Evolutionary conservation across 2,113 vertebrate genomes (phyloP), one percentile per base, ranked within the genome.

Genomic region (Cryptotis parvus): DNA sequence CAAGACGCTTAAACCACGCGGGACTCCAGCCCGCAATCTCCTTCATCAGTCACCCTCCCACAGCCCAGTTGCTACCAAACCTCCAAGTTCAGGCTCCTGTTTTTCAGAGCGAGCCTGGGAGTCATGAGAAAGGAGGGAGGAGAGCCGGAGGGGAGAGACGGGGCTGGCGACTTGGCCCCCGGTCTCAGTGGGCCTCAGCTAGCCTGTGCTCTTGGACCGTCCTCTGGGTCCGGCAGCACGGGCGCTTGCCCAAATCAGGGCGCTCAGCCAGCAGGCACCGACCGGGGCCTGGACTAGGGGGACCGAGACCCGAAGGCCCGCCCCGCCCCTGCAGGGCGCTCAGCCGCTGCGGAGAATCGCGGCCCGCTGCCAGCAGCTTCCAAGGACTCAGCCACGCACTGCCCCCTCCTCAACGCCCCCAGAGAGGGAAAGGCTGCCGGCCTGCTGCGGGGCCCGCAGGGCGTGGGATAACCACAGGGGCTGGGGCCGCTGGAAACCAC

Each of bases 261-360:
- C 90, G 31, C 65, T 20, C 49, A 52, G 92, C 85, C 95, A 91
- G 68, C 55, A 39, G 66, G 61, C 77, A 5, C 10, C 1, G 84
- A 58, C 92, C 79, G 72, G 33, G 94, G 91, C 91, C 76, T 77
- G 87, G 94, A 43, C 26, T 7, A 77, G 4, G 81, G 52, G 70
- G 55, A 87, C 0, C 5, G 92, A 73, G 82, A 45, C 90, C 82
- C 12, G 12, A 52, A 72, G 1, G 61, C 39, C 93, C 9, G 61
- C 94, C 95, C 94, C 88, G 66, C 93, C 93, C 94, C 93, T 79
- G 9, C 31, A 87, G 70, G 58, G 68, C 49, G n/a, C 90, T 58
- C 14, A 4, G 81, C 73, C 3, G 66, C 91, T 15, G 79, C 72
- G 22, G 91, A 58, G 58, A 85, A 65, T 35, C 69, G 7, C 43